Evolutionary conservation across 2,113 vertebrate genomes (phyloP).

Genomic region (Trochalopteron elliotii): DNA sequence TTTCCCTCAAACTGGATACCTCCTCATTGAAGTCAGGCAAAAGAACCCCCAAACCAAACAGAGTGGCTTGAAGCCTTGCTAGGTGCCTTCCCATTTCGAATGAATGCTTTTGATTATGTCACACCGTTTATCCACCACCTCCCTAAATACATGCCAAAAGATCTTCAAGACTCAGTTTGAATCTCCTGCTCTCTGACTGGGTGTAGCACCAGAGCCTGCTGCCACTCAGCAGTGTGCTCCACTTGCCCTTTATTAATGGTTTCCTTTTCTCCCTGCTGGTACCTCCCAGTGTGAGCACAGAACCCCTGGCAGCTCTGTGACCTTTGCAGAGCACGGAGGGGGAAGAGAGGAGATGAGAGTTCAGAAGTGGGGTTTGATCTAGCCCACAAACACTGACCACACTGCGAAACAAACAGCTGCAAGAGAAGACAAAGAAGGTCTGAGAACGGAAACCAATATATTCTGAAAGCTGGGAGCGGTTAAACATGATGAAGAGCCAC

Average conservation of each 20-base stretch:
- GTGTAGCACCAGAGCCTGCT: not conserved
- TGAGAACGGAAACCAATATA: slow-evolving; percentile 51
- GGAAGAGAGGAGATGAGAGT: not conserved
- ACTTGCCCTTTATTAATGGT: not conserved
- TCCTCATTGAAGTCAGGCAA: not conserved
- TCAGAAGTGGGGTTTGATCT: not conserved
- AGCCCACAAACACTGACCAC: not conserved
- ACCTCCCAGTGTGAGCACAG: not conserved
- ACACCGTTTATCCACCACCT: not conserved
- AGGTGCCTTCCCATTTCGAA: not conserved
- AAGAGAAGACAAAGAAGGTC: slow-evolving; percentile 4
- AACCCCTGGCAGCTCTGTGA: not conserved
- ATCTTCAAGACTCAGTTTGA: not conserved
- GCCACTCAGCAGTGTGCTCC: not conserved
- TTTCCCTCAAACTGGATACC: not conserved
- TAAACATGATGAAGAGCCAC: not conserved
- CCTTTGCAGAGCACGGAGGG: not conserved
- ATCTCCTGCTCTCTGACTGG: not conserved
- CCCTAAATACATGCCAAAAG: rapidly evolving
- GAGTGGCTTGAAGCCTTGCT: not conserved
- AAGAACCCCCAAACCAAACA: not conserved
- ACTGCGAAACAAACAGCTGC: slow-evolving; percentile 14
- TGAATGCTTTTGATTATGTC: not conserved
- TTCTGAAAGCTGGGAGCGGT: slow-evolving; percentile 18
- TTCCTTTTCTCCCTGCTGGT: not conserved